A percentile compares a stretch with the other conserved stretches of the same genome.
These are phyloP conservation scores for Dendrolimus punctatus DNA, from an alignment of 1,140 invertebrate genomes.

Conservation along the genomic window DNA sequence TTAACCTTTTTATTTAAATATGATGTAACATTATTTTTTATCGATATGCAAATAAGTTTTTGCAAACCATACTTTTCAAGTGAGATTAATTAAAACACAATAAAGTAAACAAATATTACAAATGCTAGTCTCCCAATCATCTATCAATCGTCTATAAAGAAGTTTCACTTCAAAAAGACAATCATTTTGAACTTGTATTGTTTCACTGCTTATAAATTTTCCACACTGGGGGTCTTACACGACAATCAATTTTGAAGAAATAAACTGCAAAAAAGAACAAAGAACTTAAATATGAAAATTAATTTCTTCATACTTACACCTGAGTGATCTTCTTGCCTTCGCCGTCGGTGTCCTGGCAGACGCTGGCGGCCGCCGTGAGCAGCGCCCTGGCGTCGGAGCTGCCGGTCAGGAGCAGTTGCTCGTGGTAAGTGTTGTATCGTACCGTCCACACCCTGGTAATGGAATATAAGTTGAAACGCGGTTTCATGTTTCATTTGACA, in stretches of 20 bases:
- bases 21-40: too few species aligned
- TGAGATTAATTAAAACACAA: too few species aligned
- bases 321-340: constrained; percentile 23
- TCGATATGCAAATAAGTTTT: too few species aligned
- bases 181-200: too few species aligned
- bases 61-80: too few species aligned
- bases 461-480: not conserved
- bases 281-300: not conserved
- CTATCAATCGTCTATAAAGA: too few species aligned
- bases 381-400: constrained; percentile 95
- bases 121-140: too few species aligned
- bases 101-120: too few species aligned
- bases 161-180: too few species aligned
- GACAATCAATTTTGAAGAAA: not conserved
- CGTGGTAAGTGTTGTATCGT: constrained; percentile 96
- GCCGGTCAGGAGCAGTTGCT: constrained; percentile 95
- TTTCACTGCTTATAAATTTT: too few species aligned
- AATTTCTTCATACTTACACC: constrained; percentile 24
- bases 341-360: constrained; percentile 83
- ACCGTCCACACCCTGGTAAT: constrained; percentile 91
- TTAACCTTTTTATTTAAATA: too few species aligned
- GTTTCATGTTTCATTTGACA: not conserved
- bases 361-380: constrained; percentile 87
- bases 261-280: not conserved
- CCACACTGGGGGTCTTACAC: too few species aligned